Conservation (phyloP, 2,888 invertebrate genomes). For the Abrostola tripartita region DNA sequence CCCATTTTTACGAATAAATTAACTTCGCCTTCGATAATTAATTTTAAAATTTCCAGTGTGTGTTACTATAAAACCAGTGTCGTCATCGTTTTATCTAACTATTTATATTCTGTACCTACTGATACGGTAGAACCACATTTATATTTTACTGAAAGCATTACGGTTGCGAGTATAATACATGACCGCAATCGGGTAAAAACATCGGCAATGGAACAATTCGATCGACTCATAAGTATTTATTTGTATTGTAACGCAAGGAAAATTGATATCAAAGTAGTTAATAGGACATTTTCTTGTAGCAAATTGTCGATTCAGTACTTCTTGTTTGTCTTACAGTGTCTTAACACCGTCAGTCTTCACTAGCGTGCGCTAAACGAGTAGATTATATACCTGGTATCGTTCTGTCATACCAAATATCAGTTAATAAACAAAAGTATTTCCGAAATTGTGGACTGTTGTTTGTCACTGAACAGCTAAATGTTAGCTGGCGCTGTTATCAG, state of each 20-base stretch:
- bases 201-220: neutral
- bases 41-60: constrained; percentile 9
- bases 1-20: too few species aligned
- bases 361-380: constrained; percentile 48
- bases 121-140: constrained; percentile 38
- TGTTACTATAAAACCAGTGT: constrained; percentile 27
- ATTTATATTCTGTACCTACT: constrained; percentile 36
- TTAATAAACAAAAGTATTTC: constrained; percentile 32
- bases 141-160: constrained; percentile 26
- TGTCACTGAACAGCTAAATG: constrained; percentile 52
- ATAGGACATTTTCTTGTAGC: constrained; percentile 34
- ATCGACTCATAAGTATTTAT: constrained; percentile 7
- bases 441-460: constrained; percentile 44
- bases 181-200: constrained; percentile 5
- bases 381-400: constrained; percentile 28
- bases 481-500: constrained; percentile 71
- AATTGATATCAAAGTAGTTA: constrained; percentile 21
- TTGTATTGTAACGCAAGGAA: constrained; percentile 16
- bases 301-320: constrained; percentile 7
- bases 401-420: constrained; percentile 38
- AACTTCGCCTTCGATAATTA: too few species aligned
- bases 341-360: constrained; percentile 36
- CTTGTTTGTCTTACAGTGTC: constrained; percentile 29
- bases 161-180: constrained; percentile 11
- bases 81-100: constrained; percentile 45